phyloP scores from a whole-genome alignment of 2,113 vertebrate genomes.

The Pomatostomus ruficeps region DNA sequence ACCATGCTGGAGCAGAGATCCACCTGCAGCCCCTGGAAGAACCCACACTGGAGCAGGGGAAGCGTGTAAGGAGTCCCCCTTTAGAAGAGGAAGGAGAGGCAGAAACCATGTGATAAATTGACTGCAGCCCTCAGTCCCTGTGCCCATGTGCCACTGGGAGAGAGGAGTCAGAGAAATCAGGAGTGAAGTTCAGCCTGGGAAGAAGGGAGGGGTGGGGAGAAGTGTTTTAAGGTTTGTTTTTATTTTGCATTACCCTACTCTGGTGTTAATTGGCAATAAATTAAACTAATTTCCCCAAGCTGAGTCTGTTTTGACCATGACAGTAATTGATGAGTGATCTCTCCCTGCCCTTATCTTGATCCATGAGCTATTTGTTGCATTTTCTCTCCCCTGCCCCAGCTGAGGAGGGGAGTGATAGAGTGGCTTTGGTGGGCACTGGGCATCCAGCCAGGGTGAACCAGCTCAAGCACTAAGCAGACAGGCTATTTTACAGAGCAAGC shows the following conservation, averaged over 20 bases:
- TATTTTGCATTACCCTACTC: background rate
- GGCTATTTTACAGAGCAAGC: background rate
- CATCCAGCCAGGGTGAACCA: background rate
- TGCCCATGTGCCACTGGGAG: fast-evolving
- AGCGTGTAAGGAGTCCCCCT: background rate
- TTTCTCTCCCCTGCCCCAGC: background rate
- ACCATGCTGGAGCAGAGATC: background rate
- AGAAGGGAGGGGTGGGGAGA: background rate
- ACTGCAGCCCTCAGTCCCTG: fast-evolving
- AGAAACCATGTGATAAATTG: background rate
- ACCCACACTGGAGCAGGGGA: background rate
- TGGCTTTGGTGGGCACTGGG: background rate
- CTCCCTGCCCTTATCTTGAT: background rate
- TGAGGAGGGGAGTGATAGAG: background rate
- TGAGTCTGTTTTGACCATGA: background rate
- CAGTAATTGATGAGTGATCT: background rate
- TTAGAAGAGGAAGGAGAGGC: background rate
- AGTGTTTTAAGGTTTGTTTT: background rate
- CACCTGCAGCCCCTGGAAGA: background rate
- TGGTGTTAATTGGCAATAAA: background rate
- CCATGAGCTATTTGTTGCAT: fast-evolving
- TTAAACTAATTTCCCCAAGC: background rate
- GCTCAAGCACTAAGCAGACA: background rate
- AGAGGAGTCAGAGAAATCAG: background rate
- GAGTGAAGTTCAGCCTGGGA: background rate